Conservation (phyloP, 2,888 invertebrate genomes). For the Nemoura dubitans region DNA sequence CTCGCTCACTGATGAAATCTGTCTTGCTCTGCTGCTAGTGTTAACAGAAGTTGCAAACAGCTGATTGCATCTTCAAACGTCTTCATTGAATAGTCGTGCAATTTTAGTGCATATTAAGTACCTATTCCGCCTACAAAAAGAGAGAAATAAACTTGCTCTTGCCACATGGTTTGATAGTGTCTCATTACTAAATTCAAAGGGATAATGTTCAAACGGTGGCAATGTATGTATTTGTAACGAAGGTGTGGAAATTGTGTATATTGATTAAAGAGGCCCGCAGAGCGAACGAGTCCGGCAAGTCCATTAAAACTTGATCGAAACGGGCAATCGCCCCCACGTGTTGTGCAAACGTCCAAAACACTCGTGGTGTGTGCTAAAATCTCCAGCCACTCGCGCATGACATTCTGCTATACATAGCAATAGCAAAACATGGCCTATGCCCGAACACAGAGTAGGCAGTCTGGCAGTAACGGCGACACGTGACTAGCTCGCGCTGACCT, state of each 20-base stretch:
- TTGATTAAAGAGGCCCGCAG: not conserved
- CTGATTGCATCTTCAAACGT: slow-evolving; percentile 12
- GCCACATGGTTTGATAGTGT: not conserved
- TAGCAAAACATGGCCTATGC: too few relatives aligned
- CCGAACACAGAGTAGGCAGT: too few relatives aligned
- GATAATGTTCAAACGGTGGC: not conserved
- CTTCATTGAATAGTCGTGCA: slow-evolving; percentile 4
- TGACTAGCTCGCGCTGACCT: not conserved
- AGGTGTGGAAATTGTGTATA: not conserved
- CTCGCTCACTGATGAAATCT: not conserved
- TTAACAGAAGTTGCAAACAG: not conserved
- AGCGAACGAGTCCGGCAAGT: not conserved
- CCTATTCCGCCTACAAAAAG: not conserved
- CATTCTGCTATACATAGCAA: too few relatives aligned
- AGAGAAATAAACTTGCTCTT: not conserved
- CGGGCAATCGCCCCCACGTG: not conserved
- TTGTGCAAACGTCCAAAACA: not conserved
- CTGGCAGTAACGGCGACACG: not conserved
- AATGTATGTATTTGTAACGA: not conserved
- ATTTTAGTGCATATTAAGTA: not conserved
- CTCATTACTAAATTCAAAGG: not conserved
- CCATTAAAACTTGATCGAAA: slow-evolving; percentile 7
- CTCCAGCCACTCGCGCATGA: not conserved
- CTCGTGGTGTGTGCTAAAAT: not conserved
- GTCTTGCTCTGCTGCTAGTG: not conserved